phyloP scores from a whole-genome alignment of 2,797 vertebrate species.

The Apogon hyalosoma region DNA sequence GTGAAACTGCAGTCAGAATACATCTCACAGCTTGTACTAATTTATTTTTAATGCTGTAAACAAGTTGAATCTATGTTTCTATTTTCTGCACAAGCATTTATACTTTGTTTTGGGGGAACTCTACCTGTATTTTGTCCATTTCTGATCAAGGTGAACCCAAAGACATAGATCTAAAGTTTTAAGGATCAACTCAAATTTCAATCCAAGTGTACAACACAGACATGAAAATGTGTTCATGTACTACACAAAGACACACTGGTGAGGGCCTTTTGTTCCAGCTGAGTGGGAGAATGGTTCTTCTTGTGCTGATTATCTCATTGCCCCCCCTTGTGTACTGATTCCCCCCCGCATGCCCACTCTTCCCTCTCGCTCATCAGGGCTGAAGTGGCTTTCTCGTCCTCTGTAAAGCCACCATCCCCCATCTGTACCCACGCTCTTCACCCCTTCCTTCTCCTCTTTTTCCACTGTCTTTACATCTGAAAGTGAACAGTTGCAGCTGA shows the following conservation, averaged over 20 bases:
- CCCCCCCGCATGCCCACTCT: constrained; percentile 27
- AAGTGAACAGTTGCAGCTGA: constrained; percentile 45
- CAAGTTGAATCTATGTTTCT: no score
- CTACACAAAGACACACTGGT: constrained; percentile 33
- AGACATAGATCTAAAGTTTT: neutral
- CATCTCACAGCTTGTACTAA: no score
- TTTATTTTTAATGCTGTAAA: no score
- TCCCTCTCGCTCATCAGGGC: constrained; percentile 46
- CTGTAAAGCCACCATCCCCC: constrained; percentile 61
- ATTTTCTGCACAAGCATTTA: no score
- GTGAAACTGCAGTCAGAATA: no score
- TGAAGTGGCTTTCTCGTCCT: constrained; percentile 62
- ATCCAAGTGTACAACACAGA: neutral
- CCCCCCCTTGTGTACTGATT: constrained; percentile 40
- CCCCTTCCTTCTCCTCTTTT: constrained; percentile 12
- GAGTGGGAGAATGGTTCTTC: constrained; percentile 73
- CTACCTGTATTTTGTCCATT: neutral
- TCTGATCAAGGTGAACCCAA: neutral
- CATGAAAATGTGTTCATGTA: constrained; percentile 10
- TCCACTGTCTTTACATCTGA: constrained; percentile 46
- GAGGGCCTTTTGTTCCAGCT: constrained; percentile 73
- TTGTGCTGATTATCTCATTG: constrained; percentile 79
- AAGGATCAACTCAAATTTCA: neutral
- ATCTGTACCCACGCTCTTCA: constrained; percentile 9
- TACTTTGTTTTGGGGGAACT: no score